phyloP scores from a whole-genome alignment of 2,113 vertebrate species.

The Thalassoma bifasciatum region DNA sequence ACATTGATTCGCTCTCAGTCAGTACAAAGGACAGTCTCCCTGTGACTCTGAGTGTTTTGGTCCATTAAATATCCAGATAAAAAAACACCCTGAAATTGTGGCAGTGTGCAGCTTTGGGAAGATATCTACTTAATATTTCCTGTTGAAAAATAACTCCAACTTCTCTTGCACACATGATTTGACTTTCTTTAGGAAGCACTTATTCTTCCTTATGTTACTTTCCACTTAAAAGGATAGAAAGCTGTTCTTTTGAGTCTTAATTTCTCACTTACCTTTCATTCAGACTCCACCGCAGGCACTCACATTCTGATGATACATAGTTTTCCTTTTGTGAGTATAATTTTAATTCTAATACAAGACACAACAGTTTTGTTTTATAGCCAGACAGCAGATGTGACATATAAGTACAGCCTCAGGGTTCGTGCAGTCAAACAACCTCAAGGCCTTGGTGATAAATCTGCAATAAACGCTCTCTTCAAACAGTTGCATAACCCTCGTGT shows the following conservation, averaged over 20 bases:
- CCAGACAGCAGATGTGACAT: constrained; percentile 19
- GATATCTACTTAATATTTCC: constrained; percentile 18
- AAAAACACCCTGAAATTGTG: constrained; percentile 16
- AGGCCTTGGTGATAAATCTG: constrained; percentile 29
- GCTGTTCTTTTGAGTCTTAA: constrained; percentile 11
- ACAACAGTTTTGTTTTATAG: constrained; percentile 13
- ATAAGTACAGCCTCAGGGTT: constrained; percentile 32
- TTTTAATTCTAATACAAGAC: constrained; percentile 26
- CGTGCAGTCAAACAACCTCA: constrained; percentile 36
- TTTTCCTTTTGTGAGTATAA: constrained; percentile 25
- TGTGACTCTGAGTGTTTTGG: background rate
- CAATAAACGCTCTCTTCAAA: constrained; percentile 4
- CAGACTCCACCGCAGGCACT: constrained; percentile 17
- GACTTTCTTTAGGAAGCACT: constrained; percentile 26
- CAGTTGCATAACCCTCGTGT: background rate
- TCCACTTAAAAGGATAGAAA: constrained; percentile 4
- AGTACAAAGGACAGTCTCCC: background rate
- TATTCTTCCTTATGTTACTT: constrained; percentile 7
- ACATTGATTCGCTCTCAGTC: constrained; percentile 16
- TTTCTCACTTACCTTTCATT: constrained; percentile 22
- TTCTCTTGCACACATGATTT: constrained; percentile 23
- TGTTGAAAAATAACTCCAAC: constrained; percentile 14
- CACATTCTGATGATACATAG: constrained; percentile 20
- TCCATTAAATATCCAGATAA: constrained; percentile 18
- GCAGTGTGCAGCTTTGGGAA: constrained; percentile 7